Conservation (phyloP, 2,797 vertebrate genomes). For the Echiichthys vipera region DNA sequence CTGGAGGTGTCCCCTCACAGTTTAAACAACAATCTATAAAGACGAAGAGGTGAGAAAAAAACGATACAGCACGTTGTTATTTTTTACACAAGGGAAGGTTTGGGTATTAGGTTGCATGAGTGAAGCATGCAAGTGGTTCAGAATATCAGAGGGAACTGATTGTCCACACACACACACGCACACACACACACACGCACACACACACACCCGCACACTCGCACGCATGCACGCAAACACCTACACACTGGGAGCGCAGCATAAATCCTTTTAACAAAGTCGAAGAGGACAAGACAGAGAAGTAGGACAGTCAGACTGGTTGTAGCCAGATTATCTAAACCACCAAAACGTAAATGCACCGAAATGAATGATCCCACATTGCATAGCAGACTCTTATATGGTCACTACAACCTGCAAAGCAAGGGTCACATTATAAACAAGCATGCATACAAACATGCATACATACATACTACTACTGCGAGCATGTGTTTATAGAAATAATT, state of each 20-base stretch:
- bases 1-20: constrained; percentile 58
- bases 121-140: constrained; percentile 22
- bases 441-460: no score
- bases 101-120: constrained; percentile 43
- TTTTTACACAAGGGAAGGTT: constrained; percentile 44
- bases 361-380: neutral
- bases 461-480: no score
- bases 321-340: no score
- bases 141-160: constrained; percentile 30
- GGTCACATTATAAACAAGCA: neutral
- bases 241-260: neutral
- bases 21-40: constrained; percentile 64
- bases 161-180: constrained; percentile 10
- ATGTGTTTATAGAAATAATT: no score
- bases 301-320: neutral
- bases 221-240: no score
- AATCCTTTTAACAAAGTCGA: neutral
- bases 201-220: neutral
- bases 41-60: constrained; percentile 59
- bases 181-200: neutral
- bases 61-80: constrained; percentile 53
- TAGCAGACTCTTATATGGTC: neutral
- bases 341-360: no score
- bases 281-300: neutral
- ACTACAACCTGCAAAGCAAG: neutral